These are phyloP conservation scores for Burhinus oedicnemus DNA, from an alignment of 2,113 vertebrate species.

Conservation along the genomic window DNA sequence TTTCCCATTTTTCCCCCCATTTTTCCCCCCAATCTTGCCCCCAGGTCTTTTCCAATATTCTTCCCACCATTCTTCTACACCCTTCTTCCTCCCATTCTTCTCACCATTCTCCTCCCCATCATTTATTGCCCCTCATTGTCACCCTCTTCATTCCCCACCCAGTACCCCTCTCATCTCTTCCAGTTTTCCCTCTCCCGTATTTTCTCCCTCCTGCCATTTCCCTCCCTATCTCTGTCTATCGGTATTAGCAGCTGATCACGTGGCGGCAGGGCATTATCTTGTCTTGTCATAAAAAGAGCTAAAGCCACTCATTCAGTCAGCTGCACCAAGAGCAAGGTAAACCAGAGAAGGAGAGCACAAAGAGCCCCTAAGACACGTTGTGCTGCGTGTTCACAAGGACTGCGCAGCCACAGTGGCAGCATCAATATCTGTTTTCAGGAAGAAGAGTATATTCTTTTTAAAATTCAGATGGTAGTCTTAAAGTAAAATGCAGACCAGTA, in stretches of 20 bases:
- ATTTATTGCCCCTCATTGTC: background rate
- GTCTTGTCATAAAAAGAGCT: background rate
- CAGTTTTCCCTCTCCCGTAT: rapidly evolving
- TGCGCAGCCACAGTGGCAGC: background rate
- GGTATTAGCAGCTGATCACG: background rate
- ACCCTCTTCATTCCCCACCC: background rate
- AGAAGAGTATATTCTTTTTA: background rate
- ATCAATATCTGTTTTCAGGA: background rate
- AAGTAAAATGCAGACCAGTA: background rate
- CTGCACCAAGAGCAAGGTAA: background rate
- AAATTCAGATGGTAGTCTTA: background rate
- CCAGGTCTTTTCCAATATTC: background rate
- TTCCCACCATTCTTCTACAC: background rate
- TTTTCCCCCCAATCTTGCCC: background rate
- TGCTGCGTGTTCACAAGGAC: background rate
- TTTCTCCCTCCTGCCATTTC: background rate
- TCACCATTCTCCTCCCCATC: background rate
- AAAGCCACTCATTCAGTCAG: background rate
- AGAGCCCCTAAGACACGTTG: background rate
- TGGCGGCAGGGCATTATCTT: background rate
- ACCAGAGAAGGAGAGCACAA: background rate
- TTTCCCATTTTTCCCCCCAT: background rate
- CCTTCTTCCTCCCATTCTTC: background rate
- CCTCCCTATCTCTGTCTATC: background rate
- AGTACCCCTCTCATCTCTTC: background rate